Evolutionary conservation across 2,113 vertebrate genomes (phyloP).

Genomic region (Bolborhynchus lineola): DNA sequence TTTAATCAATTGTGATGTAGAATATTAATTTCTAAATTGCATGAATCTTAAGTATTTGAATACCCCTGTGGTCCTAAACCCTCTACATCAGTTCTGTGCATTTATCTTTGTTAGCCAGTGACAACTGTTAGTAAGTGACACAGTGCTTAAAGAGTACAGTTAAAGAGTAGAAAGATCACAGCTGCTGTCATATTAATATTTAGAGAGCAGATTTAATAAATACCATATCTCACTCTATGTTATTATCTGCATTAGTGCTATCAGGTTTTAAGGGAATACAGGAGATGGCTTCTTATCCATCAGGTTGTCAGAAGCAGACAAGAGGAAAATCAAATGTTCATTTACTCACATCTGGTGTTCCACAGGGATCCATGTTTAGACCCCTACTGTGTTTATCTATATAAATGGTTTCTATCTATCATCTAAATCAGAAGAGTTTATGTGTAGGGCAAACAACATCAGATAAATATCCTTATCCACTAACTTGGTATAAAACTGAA

Average conservation of each 20-base stretch:
- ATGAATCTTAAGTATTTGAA: constrained; percentile 52
- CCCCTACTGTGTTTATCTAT: constrained; percentile 77
- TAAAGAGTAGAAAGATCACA: constrained; percentile 66
- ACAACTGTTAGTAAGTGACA: constrained; percentile 69
- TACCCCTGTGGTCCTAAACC: constrained; percentile 46
- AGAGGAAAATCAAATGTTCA: constrained; percentile 77
- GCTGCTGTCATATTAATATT: constrained; percentile 78
- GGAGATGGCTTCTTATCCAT: constrained; percentile 77
- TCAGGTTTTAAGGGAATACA: constrained; percentile 77
- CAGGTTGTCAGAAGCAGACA: constrained; percentile 78
- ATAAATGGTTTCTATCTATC: constrained; percentile 81
- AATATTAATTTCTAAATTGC: constrained; percentile 65
- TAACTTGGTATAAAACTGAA: constrained; percentile 8
- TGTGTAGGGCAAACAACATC: constrained; percentile 54
- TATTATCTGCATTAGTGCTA: constrained; percentile 68
- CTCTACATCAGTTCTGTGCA: constrained; percentile 17
- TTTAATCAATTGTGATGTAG: constrained; percentile 64
- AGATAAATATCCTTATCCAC: constrained; percentile 42
- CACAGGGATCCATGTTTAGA: constrained; percentile 74
- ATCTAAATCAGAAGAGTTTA: constrained; percentile 77
- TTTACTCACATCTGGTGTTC: constrained; percentile 76
- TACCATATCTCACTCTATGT: constrained; percentile 64
- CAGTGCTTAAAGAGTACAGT: constrained; percentile 64
- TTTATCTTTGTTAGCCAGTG: constrained; percentile 75
- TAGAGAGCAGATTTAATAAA: constrained; percentile 77